These are phyloP conservation scores for Sarcoramphus papa DNA, from an alignment of 2,797 vertebrate genomes.

Conservation along the genomic window DNA sequence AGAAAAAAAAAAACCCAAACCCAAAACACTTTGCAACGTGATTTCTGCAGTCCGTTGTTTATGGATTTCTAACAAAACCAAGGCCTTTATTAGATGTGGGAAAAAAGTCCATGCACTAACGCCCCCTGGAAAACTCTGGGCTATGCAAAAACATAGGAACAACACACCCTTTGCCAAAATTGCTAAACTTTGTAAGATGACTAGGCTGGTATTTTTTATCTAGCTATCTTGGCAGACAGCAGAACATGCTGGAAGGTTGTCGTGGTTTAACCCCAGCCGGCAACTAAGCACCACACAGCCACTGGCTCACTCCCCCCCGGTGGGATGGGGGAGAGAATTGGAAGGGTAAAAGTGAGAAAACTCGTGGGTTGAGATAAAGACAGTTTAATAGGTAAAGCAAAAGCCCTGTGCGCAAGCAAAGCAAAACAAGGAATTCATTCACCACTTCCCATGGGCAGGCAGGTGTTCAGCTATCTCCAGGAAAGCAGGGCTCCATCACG, in stretches of 20 bases:
- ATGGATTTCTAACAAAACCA: background rate
- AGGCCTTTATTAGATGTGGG: background rate
- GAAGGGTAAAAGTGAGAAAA: no score
- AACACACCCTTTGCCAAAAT: background rate
- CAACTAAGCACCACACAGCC: no score
- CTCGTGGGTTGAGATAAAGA: no score
- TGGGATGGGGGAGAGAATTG: no score
- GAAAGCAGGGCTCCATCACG: no score
- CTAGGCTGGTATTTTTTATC: background rate
- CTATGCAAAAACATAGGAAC: background rate
- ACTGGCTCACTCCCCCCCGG: no score
- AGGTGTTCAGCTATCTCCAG: no score
- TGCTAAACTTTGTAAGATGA: background rate
- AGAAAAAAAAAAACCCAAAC: background rate
- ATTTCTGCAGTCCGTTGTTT: background rate
- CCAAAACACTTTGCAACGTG: fast-evolving
- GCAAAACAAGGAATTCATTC: no score
- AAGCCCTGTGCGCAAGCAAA: no score
- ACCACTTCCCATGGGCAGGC: no score
- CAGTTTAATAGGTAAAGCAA: no score
- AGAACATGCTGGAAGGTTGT: background rate
- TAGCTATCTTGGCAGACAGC: background rate
- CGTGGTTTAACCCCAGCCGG: no score
- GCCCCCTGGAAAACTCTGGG: background rate
- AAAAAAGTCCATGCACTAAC: background rate